Evolutionary conservation across 2,113 vertebrate species (phyloP), one percentile per base, ranked within the genome.

Genomic region (Pipa parva): DNA sequence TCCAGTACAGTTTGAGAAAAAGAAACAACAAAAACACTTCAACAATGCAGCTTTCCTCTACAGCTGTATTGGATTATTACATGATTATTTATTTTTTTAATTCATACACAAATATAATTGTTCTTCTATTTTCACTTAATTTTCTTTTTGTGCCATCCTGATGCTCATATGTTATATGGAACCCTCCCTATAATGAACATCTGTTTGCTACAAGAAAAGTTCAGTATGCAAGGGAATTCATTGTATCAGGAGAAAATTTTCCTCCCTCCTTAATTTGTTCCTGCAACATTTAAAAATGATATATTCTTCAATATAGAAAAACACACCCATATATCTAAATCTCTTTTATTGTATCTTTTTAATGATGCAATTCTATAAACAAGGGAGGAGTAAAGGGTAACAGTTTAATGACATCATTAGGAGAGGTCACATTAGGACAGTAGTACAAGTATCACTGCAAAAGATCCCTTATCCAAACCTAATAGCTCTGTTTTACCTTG

Each of bases 301-400:
- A 69, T 52, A 60, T 69, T 60, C 18, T 60, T 22, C 33, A 42
- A 20, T 52, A 52, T 52, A 24, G 37, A 60, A 52, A 52, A 3
- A 61, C 56, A 50, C 66, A 69, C 66, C 66, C 66, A 42, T 52
- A 22, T 51, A 60, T 26, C 26, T 31, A 36, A 33, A 60, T 60
- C n/a, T 17, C 46, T 42, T 69, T 42, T 51, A 69, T 27, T 7
- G 5, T 49, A 1, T 29, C 22, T 21, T n/a, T n/a, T 21, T 20
- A 42, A 39, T 54, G 36, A 61, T 51, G 50, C 25, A 42, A 37
- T 69, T 37, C 21, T 60, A 27, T 29, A 69, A 67, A 50, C 42
- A 67, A 54, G 57, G 66, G 57, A 54, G 48, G 31, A 29, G 61
- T 49, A 29, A 31, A 52, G 31, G 31, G 51, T 42, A 49, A 58